These are phyloP conservation scores for Fregata magnificens DNA, from an alignment of 2,113 vertebrate species.

Conservation along the genomic window DNA sequence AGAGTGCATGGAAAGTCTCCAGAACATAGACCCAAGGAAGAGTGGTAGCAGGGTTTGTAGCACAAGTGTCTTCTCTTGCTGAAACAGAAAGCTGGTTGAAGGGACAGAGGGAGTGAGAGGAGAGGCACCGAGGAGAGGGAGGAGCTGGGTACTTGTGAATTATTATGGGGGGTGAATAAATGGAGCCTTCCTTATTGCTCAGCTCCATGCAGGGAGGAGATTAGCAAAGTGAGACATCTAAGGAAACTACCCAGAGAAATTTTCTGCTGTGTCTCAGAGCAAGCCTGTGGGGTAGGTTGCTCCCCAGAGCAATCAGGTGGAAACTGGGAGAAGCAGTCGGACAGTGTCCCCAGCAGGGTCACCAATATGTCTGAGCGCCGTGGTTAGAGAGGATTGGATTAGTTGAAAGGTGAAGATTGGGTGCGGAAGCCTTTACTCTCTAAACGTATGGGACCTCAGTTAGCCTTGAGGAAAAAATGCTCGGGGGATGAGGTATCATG, in stretches of 20 bases:
- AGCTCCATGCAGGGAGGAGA: neutral
- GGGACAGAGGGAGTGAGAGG: neutral
- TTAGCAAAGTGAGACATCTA: neutral
- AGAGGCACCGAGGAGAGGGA: fast-evolving
- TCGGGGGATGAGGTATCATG: fast-evolving
- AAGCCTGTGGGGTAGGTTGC: neutral
- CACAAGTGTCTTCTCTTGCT: neutral
- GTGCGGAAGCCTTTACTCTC: neutral
- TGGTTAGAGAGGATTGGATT: neutral
- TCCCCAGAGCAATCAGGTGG: neutral
- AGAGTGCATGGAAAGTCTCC: neutral
- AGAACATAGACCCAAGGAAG: neutral
- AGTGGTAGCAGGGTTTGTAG: neutral
- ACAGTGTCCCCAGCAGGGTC: neutral
- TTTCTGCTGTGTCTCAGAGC: neutral
- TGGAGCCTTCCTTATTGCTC: neutral
- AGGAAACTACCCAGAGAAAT: neutral
- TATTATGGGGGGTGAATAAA: neutral
- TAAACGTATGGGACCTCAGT: neutral
- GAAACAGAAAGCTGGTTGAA: neutral
- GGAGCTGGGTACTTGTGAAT: neutral
- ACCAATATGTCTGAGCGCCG: fast-evolving
- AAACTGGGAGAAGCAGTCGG: neutral
- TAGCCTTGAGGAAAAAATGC: neutral
- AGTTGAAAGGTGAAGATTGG: neutral